Evolutionary conservation across 2,888 invertebrate species (phyloP).

Genomic region (Phragmatobia fuliginosa): DNA sequence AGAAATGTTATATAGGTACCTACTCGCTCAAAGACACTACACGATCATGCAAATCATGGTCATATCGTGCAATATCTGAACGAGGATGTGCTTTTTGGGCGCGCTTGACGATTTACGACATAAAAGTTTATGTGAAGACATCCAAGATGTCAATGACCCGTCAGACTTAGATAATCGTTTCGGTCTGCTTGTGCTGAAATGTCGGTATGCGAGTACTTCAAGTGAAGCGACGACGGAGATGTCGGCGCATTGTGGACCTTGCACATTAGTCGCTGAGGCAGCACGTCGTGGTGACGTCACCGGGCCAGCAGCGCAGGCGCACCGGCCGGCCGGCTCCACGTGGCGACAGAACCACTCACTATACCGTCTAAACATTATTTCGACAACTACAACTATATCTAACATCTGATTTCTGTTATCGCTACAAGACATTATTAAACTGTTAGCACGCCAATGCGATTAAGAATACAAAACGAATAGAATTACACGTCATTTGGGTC

Average conservation of each 20-base stretch:
- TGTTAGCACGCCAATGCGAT: neutral
- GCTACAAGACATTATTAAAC: neutral
- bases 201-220: conserved; percentile 77
- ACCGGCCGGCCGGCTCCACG: conserved; percentile 69
- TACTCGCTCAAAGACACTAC: conserved; percentile 19
- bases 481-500: conserved; percentile 58
- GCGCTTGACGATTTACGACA: conserved; percentile 57
- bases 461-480: conserved; percentile 24
- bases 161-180: conserved; percentile 66
- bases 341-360: conserved; percentile 71
- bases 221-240: conserved; percentile 53
- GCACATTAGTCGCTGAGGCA: conserved; percentile 48
- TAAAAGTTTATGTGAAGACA: conserved; percentile 58
- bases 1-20: conserved; percentile 1
- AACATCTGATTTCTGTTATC: neutral
- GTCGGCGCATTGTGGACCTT: conserved; percentile 43
- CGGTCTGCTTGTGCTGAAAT: conserved; percentile 79
- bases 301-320: conserved; percentile 47
- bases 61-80: conserved; percentile 40
- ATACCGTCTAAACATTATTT: conserved; percentile 26
- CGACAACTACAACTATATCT: conserved; percentile 18
- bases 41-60: conserved; percentile 25
- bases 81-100: conserved; percentile 48
- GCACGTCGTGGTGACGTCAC: conserved; percentile 64
- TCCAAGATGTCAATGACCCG: conserved; percentile 76